Evolutionary conservation across 2,113 vertebrate genomes (phyloP).

Genomic region (Sceloporus undulatus): DNA sequence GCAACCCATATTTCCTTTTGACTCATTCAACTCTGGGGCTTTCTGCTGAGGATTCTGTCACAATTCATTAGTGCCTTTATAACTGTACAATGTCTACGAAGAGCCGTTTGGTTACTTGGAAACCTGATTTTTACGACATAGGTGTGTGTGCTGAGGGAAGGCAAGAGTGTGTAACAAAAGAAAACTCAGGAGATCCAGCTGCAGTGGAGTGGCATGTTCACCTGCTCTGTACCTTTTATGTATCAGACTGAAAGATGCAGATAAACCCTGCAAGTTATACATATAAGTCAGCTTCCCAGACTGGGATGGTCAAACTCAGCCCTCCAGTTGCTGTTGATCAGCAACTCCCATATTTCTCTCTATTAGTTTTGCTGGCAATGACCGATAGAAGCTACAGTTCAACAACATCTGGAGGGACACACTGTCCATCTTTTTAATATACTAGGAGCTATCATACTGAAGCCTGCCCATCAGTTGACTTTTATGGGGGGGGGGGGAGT

Average conservation of each 20-base stretch:
- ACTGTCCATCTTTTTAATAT: too few relatives aligned
- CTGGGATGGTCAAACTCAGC: too few relatives aligned
- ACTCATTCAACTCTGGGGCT: conserved; percentile 6
- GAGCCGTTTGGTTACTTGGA: neutral
- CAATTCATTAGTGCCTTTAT: neutral
- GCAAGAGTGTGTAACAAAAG: neutral
- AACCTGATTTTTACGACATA: neutral
- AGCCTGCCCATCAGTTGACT: too few relatives aligned
- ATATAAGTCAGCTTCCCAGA: too few relatives aligned
- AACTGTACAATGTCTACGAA: neutral
- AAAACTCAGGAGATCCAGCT: neutral
- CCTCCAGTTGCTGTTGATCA: too few relatives aligned
- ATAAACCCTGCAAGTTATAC: too few relatives aligned
- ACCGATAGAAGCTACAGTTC: too few relatives aligned
- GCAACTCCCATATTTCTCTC: too few relatives aligned
- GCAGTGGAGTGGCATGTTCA: neutral
- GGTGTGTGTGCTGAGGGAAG: neutral
- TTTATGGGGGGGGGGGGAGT: too few relatives aligned
- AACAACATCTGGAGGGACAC: too few relatives aligned
- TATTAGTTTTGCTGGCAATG: too few relatives aligned
- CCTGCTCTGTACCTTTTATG: neutral
- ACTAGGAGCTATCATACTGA: too few relatives aligned
- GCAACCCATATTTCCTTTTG: neutral
- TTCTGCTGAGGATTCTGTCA: neutral
- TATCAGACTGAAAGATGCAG: neutral